Evolutionary conservation across 2,113 vertebrate genomes (phyloP), one percentile per base, ranked within the genome.

Genomic region (Centropristis striata): DNA sequence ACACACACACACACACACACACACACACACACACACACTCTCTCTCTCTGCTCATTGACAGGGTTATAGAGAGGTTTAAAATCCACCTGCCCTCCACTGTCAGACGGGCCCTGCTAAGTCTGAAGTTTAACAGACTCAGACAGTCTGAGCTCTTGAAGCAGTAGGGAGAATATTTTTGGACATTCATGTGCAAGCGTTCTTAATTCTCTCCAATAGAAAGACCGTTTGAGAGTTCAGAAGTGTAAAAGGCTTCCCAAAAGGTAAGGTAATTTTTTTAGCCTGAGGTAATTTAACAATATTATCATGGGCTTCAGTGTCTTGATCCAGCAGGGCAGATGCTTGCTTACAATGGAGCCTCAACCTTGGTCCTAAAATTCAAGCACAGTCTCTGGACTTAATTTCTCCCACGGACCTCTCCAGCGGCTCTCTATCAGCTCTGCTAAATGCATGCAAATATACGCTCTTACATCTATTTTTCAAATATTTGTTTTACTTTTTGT

Each of bases 41-140:
- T n/a, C n/a, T n/a, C n/a, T n/a, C n/a, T n/a, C 50, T 83, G 25
- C 69, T 74, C 78, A 83, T 81, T 90, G 90, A 86, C 88, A 89
- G 83, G 84, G 84, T 89, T 83, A 88, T 80, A 73, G 74, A 90
- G 71, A 85, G 85, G 71, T 92, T 82, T 86, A 67, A 68, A 69
- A 80, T 86, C 83, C 71, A 74, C 20, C 83, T 82, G 80, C 71
- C 71, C 73, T 85, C 77, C 67, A 9, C 85, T 82, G 81, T 83
- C 73, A 90, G 69, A 78, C 57, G 23, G 71, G 36, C 25, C 71
- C 41, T 66, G 54, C 69, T 64, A 71, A 72, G 64, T 74, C 72
- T 80, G 51, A 69, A 28, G 41, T 84, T 80, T 83, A 88, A 87
- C 86, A 60, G 74, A 85, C 71, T 81, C 23, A 46, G 49, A 60